Base-by-base conservation (phyloP, 2,888 invertebrate species). In the Megastigmus dorsalis region DNA sequence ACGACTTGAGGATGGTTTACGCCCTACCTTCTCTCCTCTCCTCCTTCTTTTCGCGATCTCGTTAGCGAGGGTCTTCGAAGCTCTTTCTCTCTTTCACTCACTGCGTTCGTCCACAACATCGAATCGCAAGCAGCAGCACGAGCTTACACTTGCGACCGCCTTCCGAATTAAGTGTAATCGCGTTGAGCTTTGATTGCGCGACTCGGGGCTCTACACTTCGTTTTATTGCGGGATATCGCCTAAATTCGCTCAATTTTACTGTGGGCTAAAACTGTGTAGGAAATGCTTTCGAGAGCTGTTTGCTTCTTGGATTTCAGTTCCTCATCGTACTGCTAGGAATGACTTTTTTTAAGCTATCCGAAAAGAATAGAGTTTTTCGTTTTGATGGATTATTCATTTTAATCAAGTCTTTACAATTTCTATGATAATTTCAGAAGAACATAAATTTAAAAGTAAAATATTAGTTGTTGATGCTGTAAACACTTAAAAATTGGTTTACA, bases 81-180 rank as follows among this genome's bases (percentile, higher is more conserved):
- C n/a, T n/a, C n/a, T n/a, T n/a, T n/a, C n/a, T n/a, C n/a, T n/a
- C n/a, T n/a, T n/a, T n/a, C n/a, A n/a, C n/a, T n/a, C n/a, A n/a
- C n/a, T n/a, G n/a, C n/a, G n/a, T n/a, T n/a, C n/a, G n/a, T n/a
- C n/a, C n/a, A n/a, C n/a, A n/a, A n/a, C n/a, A n/a, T n/a, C n/a
- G n/a, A n/a, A n/a, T n/a, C n/a, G n/a, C n/a, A n/a, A n/a, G n/a
- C n/a, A n/a, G n/a, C n/a, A n/a, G n/a, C n/a, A n/a, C n/a, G n/a
- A n/a, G n/a, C n/a, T n/a, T n/a, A n/a, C n/a, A n/a, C n/a, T n/a
- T 20, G 18, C 0, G 5, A 30, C 55, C 20, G 54, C 18, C 26
- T 28, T 43, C 15, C 72, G 60, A 48, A 73, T 73, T 67, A 73
- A 72, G 18, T 50, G 65, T 59, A 72, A 73, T 73, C 59, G 28